These are phyloP conservation scores for Drosophila mimica DNA, from an alignment of 2,888 invertebrate species.

Conservation along the genomic window DNA sequence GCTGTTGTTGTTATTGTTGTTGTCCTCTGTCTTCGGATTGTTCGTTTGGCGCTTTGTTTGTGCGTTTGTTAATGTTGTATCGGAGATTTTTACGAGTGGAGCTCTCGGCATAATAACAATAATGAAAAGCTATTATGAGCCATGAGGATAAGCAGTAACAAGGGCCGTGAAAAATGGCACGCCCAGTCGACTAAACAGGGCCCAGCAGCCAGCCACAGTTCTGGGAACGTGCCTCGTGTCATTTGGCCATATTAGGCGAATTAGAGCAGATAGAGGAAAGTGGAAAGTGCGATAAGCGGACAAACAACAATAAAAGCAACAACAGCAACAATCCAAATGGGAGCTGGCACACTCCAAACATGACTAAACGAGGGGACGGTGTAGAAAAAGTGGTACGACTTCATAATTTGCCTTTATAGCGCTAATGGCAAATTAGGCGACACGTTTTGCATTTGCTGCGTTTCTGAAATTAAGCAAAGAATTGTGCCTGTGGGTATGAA, in stretches of 20 bases:
- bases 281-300: conserved; percentile 53
- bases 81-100: conserved; percentile 78
- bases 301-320: conserved; percentile 14
- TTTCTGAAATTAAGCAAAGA: conserved; percentile 4
- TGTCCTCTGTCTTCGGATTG: conserved; percentile 4
- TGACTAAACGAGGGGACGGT: not conserved
- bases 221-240: conserved; percentile 54
- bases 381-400: conserved; percentile 29
- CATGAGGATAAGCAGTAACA: conserved; percentile 69
- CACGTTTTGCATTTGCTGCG: conserved; percentile 41
- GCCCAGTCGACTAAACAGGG: conserved; percentile 56
- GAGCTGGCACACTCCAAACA: not conserved
- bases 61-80: conserved; percentile 84
- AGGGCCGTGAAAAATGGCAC: conserved; percentile 71
- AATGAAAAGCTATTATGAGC: conserved; percentile 84
- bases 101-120: conserved; percentile 81
- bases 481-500: not conserved
- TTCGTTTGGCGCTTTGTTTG: conserved; percentile 70
- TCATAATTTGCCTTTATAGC: conserved; percentile 76
- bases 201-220: conserved; percentile 6
- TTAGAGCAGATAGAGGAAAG: conserved; percentile 58
- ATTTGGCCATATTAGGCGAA: conserved; percentile 79
- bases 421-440: conserved; percentile 81
- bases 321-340: conserved; percentile 5
- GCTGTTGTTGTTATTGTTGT: conserved; percentile 13